phyloP scores from a whole-genome alignment of 2,113 vertebrate species.

The Sapayoa aenigma region DNA sequence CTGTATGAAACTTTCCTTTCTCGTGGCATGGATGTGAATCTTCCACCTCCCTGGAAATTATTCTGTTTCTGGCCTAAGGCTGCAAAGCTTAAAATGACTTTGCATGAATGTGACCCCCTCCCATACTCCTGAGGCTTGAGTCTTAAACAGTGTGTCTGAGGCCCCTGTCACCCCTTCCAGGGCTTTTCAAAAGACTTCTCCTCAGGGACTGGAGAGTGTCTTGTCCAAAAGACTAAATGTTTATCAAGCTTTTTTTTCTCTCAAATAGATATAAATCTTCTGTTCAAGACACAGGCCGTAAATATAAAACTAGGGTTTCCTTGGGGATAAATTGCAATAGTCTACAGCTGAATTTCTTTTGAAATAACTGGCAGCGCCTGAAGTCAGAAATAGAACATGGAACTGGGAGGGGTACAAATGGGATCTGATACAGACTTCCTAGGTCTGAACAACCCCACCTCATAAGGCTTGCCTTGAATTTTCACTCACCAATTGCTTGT shows the following conservation, averaged over 20 bases:
- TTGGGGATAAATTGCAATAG: slow-evolving; percentile 3
- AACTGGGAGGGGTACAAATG: background rate
- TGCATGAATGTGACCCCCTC: background rate
- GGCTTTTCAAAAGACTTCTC: background rate
- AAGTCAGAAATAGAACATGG: slow-evolving; percentile 19
- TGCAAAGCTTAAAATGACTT: background rate
- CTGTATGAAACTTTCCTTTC: background rate
- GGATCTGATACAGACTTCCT: background rate
- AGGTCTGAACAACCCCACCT: background rate
- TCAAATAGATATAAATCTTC: slow-evolving; percentile 38
- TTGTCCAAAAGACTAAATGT: slow-evolving; percentile 18
- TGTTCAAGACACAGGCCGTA: background rate
- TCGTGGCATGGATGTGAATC: background rate
- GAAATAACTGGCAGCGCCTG: slow-evolving; percentile 26
- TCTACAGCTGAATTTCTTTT: slow-evolving; percentile 3
- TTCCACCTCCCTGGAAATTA: background rate
- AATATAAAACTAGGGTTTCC: slow-evolving; percentile 27
- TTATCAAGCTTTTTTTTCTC: slow-evolving; percentile 6
- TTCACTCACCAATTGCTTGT: background rate
- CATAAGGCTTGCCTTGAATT: background rate
- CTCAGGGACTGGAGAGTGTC: background rate
- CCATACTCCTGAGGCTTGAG: background rate
- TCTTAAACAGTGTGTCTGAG: background rate
- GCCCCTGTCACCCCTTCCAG: background rate
- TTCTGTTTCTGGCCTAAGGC: background rate